phyloP scores from a whole-genome alignment of 1,140 invertebrate genomes.

The Ceratosolen fusciceps region DNA sequence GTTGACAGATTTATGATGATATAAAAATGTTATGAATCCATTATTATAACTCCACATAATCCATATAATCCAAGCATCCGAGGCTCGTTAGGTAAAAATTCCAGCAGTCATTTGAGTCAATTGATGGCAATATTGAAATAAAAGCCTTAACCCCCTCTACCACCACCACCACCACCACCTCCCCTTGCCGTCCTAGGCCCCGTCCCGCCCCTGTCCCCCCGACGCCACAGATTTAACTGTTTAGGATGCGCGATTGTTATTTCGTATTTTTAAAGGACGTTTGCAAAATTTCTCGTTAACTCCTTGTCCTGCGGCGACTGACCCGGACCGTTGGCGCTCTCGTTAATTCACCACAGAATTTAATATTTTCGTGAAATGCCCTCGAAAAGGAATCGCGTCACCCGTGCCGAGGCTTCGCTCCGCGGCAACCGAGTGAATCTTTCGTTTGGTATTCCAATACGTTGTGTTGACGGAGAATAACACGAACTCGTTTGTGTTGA shows the following conservation, averaged over 20 bases:
- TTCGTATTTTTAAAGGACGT: no score
- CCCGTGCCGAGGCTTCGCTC: background rate
- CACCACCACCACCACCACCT: no score
- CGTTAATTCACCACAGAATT: no score
- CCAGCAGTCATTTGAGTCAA: conserved; percentile 24
- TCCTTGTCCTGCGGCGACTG: no score
- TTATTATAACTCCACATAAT: conserved; percentile 21
- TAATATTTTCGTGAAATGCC: no score
- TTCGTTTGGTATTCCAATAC: background rate
- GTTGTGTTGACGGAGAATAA: conserved; percentile 42
- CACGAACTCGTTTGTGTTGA: conserved; percentile 18
- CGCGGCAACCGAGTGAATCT: background rate
- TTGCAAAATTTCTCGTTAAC: background rate
- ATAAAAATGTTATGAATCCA: conserved; percentile 38
- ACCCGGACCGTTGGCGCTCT: no score
- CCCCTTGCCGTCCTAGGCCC: no score
- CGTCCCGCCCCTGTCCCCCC: no score
- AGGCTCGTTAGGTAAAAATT: conserved; percentile 32
- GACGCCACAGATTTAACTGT: no score
- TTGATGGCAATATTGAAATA: conserved; percentile 15
- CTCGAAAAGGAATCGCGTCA: no score
- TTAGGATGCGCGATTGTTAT: no score
- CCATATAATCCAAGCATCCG: background rate
- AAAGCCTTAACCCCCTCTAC: background rate
- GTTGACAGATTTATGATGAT: conserved; percentile 35